Evolutionary conservation across 2,797 vertebrate species (phyloP).

Genomic region (Myotis daubentonii): DNA sequence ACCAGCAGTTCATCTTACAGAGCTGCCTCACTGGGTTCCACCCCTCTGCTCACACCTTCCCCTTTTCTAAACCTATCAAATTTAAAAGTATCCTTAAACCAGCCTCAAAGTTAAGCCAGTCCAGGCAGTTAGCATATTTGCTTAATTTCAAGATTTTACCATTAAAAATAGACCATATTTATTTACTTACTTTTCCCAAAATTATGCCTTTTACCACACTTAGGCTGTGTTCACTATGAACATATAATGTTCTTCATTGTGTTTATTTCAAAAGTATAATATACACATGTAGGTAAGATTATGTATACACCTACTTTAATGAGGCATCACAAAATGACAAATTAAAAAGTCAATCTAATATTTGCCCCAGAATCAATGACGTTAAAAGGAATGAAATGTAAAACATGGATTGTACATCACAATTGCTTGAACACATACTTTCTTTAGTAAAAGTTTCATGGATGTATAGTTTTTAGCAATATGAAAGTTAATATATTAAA

Average conservation of each 20-base stretch:
- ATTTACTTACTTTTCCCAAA: constrained; percentile 21
- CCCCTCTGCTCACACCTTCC: constrained; percentile 74
- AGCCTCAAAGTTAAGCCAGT: constrained; percentile 52
- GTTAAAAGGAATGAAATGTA: constrained; percentile 41
- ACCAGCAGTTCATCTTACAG: constrained; percentile 77
- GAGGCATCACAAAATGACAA: neutral
- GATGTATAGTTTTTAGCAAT: neutral
- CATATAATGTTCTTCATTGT: neutral
- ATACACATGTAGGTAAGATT: neutral
- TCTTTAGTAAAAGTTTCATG: neutral
- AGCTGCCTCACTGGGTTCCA: constrained; percentile 72
- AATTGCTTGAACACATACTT: neutral
- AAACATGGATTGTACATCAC: neutral
- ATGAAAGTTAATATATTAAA: constrained; percentile 4
- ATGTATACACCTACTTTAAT: neutral
- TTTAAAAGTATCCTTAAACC: constrained; percentile 69
- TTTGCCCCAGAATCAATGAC: constrained; percentile 20
- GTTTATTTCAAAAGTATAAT: constrained; percentile 51
- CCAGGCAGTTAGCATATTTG: neutral
- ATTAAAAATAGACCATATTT: constrained; percentile 1
- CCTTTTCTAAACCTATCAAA: constrained; percentile 69
- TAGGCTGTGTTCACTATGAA: neutral
- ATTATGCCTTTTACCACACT: constrained; percentile 5
- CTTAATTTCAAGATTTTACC: constrained; percentile 45
- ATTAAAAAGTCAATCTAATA: neutral